Percentiles rank a stretch among this genome's conserved stretches.
Conservation (phyloP, 2,113 vertebrate genomes). For the Anhinga anhinga region DNA sequence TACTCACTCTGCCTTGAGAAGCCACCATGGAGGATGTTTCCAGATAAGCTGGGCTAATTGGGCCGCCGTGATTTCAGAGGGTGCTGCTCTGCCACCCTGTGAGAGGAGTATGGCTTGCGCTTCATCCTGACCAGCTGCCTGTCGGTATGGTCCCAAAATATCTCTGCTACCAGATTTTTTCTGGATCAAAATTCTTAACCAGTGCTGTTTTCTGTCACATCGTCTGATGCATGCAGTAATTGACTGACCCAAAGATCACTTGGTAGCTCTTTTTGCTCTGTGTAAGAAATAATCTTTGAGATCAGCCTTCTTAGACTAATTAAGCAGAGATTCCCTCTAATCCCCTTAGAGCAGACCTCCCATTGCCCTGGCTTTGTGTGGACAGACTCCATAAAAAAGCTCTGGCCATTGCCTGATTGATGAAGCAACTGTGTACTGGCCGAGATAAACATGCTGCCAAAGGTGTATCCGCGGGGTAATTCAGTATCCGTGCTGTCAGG, state of each 20-base stretch:
- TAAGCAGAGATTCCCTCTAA: constrained; percentile 10
- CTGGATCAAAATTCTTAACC: not conserved
- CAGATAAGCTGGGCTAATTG: not conserved
- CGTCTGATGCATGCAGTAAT: not conserved
- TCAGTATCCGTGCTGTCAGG: not conserved
- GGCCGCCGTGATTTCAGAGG: not conserved
- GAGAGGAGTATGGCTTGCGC: not conserved
- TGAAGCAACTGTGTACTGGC: not conserved
- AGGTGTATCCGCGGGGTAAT: accelerated
- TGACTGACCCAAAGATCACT: not conserved
- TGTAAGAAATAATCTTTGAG: constrained; percentile 1
- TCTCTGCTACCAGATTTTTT: not conserved
- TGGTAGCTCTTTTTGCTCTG: not conserved
- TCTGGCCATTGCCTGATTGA: not conserved
- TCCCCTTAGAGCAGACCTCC: not conserved
- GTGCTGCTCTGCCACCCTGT: not conserved
- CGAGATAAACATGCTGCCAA: not conserved
- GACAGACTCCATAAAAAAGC: not conserved
- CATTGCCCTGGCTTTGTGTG: not conserved
- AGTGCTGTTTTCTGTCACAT: not conserved
- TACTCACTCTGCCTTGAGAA: not conserved
- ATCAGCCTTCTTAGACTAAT: constrained; percentile 27
- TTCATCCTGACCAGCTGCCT: not conserved
- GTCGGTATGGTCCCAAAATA: not conserved
- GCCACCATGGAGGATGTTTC: not conserved